Percentiles rank a stretch among this genome's conserved stretches.
phyloP scores from a whole-genome alignment of 92 coral and sea anemone species.

The Palythoa grandis region DNA sequence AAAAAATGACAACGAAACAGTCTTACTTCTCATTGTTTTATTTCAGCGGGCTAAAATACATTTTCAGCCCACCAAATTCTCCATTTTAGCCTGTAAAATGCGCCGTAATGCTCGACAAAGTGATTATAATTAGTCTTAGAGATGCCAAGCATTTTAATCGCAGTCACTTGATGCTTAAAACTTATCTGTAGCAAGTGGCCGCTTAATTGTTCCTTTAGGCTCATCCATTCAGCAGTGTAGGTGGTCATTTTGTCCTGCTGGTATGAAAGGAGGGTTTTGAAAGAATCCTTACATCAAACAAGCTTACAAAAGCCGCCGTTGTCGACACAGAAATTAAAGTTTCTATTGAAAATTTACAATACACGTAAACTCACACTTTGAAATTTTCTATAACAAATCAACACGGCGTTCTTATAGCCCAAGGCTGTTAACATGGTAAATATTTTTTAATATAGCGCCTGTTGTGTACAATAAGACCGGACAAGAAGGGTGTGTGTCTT shows the following conservation, averaged over 20 bases:
- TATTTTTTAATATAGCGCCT: neutral
- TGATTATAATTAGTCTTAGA: neutral
- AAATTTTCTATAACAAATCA: constrained; percentile 10
- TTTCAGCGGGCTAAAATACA: too few relatives aligned
- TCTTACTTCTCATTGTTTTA: too few relatives aligned
- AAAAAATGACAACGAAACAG: too few relatives aligned
- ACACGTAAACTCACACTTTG: constrained; percentile 5
- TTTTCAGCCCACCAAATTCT: too few relatives aligned
- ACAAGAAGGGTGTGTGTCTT: neutral
- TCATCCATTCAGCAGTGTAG: neutral
- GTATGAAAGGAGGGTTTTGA: neutral
- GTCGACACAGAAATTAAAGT: constrained; percentile 31
- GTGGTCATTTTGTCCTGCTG: neutral
- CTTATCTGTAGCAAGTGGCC: neutral
- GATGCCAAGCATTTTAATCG: neutral
- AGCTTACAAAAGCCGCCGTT: constrained; percentile 2
- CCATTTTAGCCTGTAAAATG: too few relatives aligned
- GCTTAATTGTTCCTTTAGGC: neutral
- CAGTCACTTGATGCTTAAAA: neutral
- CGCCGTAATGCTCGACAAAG: too few relatives aligned
- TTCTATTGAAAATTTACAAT: constrained; percentile 36
- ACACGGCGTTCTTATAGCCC: constrained; percentile 17
- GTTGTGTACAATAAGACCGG: neutral
- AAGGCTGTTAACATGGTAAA: neutral
- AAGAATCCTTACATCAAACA: constrained; percentile 10